Evolutionary conservation across 2,797 vertebrate genomes (phyloP), one percentile per base, ranked within the genome.

Genomic region (Poliocrania exsul): DNA sequence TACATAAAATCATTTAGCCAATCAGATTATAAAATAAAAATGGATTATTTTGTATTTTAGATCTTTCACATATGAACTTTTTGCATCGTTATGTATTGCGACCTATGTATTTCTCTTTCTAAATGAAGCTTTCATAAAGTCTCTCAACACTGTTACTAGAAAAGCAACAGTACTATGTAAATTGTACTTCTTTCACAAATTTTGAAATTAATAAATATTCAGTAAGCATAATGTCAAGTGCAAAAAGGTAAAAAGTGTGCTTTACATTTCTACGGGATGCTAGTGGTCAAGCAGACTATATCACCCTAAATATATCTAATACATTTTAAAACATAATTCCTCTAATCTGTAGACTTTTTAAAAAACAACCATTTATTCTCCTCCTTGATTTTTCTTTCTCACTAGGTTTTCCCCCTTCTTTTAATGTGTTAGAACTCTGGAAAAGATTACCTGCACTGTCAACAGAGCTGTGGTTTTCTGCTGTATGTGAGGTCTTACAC

Each of bases 231-330:
- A 71, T 65, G 28, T 74, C n/a, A 54, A 20, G 9, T 56, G 5
- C 0, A 0, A 25, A 66, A 85, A 58, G 86, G 13, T 47, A 37
- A 50, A 26, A 62, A 14, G 2, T 19, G 2, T 37, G 13, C 29
- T 92, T 81, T 86, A 24, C 4, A 6, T 38, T 90, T 84, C 26
- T 11, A 62, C 15, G 38, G 0, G 28, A 11, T 37, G 10, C 47
- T 75, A 51, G 33, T 5, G 4, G 38, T 38, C 26, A 74, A 80
- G 23, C 7, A 58, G 74, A 49, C 58, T n/a, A 13, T 38, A 23
- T 49, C 14, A 64, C 10, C 12, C 5, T 9, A 35, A 40, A 28
- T 58, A 25, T 20, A 35, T 28, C 21, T 58, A 6, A 35, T 28
- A 26, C 38, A 47, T 53, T 81, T 40, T 4, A 47, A 75, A 60